Evolutionary conservation across 2,888 invertebrate species (phyloP).

Genomic region (Sturmia bella): DNA sequence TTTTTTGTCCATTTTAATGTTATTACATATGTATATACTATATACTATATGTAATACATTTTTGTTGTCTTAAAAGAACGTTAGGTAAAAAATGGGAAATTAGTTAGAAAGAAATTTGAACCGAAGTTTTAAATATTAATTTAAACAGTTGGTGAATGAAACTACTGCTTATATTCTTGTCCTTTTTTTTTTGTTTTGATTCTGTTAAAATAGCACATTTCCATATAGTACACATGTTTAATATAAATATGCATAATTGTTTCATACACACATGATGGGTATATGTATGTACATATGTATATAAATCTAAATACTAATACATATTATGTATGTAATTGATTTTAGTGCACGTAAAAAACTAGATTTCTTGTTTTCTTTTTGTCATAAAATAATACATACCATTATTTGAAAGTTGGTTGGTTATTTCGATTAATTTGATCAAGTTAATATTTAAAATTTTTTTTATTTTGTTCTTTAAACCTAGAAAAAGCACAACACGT

Average conservation of each 20-base stretch:
- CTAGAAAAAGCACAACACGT: conserved; percentile 81
- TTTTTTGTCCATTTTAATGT: conserved; percentile 29
- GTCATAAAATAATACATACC: conserved; percentile 72
- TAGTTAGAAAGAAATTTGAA: neutral
- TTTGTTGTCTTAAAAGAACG: conserved; percentile 50
- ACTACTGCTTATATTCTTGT: conserved; percentile 13
- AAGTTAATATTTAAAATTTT: conserved; percentile 66
- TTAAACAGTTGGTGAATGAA: neutral
- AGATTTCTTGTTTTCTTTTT: conserved; percentile 59
- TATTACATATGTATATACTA: conserved; percentile 67
- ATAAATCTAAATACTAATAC: conserved; percentile 72
- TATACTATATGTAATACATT: conserved; percentile 55
- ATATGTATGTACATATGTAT: conserved; percentile 48
- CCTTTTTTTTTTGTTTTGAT: neutral
- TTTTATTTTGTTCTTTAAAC: conserved; percentile 76
- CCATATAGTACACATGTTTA: neutral
- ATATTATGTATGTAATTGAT: conserved; percentile 61
- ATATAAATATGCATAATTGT: neutral
- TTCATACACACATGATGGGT: conserved; percentile 21
- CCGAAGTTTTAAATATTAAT: neutral
- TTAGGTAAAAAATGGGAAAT: neutral
- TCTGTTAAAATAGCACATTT: conserved; percentile 47
- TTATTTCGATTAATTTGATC: conserved; percentile 60
- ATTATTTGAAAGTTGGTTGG: conserved; percentile 59
- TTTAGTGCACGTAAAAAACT: conserved; percentile 79